Percentiles rank a stretch among this genome's conserved stretches.
phyloP scores from a whole-genome alignment of 2,888 invertebrate species.

The Erannis defoliaria region DNA sequence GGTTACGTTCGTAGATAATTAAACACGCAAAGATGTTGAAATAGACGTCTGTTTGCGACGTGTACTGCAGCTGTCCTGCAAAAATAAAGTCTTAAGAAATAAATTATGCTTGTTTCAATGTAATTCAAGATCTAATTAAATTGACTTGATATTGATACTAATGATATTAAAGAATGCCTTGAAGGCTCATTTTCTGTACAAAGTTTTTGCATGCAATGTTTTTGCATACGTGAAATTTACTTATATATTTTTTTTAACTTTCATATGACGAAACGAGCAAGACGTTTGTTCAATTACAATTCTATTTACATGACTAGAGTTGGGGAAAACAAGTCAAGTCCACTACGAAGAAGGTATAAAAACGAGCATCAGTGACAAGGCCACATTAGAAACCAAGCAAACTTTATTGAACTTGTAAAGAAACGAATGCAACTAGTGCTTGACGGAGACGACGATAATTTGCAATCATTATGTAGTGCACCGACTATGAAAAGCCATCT shows the following conservation, averaged over 20 bases:
- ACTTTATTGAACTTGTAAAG: slow-evolving; percentile 49
- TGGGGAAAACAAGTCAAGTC: not conserved
- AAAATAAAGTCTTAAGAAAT: not conserved
- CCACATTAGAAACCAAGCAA: slow-evolving; percentile 32
- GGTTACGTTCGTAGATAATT: slow-evolving; percentile 25
- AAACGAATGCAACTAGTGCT: slow-evolving; percentile 59
- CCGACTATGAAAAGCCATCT: slow-evolving; percentile 63
- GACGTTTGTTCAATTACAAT: not conserved
- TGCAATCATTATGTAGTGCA: slow-evolving; percentile 62
- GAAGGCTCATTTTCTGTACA: not conserved
- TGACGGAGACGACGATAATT: slow-evolving; percentile 57
- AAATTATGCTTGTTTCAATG: not conserved
- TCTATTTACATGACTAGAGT: not conserved
- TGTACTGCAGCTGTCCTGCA: slow-evolving; percentile 1
- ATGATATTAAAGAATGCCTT: not conserved
- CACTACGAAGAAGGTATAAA: not conserved
- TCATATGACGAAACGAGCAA: not conserved
- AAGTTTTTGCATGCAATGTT: not conserved
- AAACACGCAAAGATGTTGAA: slow-evolving; percentile 4
- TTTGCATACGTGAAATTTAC: not conserved
- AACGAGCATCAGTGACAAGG: not conserved
- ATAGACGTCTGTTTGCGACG: not conserved
- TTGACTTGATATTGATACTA: too few species aligned
- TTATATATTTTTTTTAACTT: too few species aligned
- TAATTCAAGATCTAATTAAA: not conserved